Conservation (phyloP, 2,888 invertebrate species). For the Trichacis sp. region DNA sequence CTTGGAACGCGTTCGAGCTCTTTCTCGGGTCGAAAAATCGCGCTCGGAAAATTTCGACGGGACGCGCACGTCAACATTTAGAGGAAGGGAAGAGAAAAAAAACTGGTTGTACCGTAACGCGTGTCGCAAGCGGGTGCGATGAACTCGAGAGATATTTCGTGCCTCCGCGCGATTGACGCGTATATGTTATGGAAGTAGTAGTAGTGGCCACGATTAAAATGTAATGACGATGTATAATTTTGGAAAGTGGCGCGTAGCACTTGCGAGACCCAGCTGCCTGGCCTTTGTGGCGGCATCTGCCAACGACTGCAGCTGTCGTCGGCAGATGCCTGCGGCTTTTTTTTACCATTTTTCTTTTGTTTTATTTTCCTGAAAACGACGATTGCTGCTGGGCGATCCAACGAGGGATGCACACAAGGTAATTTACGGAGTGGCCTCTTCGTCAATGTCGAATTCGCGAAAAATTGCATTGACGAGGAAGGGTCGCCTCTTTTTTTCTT, state of each 20-base stretch:
- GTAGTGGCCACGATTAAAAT: neutral
- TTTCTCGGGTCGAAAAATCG: no score
- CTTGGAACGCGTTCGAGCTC: slow-evolving; percentile 53
- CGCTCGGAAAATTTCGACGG: neutral
- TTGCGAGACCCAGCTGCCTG: slow-evolving; percentile 29
- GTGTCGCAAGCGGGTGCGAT: slow-evolving; percentile 18
- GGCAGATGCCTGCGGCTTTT: slow-evolving; percentile 48
- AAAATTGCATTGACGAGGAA: slow-evolving; percentile 64
- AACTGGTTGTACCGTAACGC: slow-evolving; percentile 4
- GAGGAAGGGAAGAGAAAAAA: slow-evolving; percentile 5
- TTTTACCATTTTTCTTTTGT: no score
- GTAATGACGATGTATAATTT: neutral
- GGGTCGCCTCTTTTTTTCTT: slow-evolving; percentile 64
- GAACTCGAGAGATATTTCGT: slow-evolving; percentile 10
- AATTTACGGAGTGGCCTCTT: slow-evolving; percentile 64
- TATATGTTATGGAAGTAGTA: no score
- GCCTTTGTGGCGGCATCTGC: slow-evolving; percentile 56
- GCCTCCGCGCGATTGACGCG: no score
- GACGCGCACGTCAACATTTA: no score
- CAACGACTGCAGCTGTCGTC: slow-evolving; percentile 52
- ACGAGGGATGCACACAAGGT: slow-evolving; percentile 64
- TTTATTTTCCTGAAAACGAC: no score
- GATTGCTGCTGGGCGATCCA: slow-evolving; percentile 55
- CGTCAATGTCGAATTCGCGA: slow-evolving; percentile 65
- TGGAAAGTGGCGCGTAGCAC: slow-evolving; percentile 4